These are phyloP conservation scores for Etheostoma nigrum DNA, from an alignment of 2,797 vertebrate species.

Conservation along the genomic window DNA sequence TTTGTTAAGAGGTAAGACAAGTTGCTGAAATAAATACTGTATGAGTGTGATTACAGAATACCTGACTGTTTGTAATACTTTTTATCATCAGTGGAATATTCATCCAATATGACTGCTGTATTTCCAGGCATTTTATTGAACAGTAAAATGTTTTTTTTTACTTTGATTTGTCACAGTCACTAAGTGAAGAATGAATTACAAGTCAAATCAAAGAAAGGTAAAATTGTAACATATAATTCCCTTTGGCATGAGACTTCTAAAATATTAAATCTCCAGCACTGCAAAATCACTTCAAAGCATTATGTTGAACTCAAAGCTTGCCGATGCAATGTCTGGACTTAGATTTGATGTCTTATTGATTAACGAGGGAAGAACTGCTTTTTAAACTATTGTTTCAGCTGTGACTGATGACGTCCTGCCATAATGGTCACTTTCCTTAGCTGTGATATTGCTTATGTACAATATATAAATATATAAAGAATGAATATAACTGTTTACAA, in stretches of 20 bases:
- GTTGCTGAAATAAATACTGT: background rate
- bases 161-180: background rate
- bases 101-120: background rate
- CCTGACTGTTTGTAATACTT: too few relatives aligned
- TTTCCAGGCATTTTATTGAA: background rate
- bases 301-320: background rate
- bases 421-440: background rate
- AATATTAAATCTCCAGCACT: background rate
- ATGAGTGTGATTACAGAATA: background rate
- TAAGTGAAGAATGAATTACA: background rate
- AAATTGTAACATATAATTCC: background rate
- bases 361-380: background rate
- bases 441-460: background rate
- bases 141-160: background rate
- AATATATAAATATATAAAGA: background rate
- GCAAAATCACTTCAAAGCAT: conserved; percentile 5
- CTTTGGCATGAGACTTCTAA: background rate
- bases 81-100: background rate
- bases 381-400: background rate
- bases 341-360: background rate
- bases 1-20: too few relatives aligned
- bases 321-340: background rate
- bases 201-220: background rate
- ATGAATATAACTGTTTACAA: too few relatives aligned
- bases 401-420: background rate